Base-by-base conservation (phyloP, 2,797 vertebrate genomes). In the Pitangus sulphuratus region DNA sequence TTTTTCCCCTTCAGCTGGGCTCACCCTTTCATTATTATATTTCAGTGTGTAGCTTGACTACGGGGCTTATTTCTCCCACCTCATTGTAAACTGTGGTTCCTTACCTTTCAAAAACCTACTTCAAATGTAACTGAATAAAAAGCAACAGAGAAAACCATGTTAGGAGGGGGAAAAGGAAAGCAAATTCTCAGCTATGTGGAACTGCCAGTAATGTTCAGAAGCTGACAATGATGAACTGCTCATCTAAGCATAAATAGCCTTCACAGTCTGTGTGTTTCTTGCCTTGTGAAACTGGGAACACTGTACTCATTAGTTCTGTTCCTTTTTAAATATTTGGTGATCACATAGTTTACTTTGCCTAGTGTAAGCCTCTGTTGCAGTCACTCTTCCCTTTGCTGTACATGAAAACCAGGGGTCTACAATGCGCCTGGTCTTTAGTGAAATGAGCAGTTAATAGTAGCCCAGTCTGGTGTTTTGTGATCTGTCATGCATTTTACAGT, bases 61-160 rank as follows among this genome's bases (percentile, higher is more conserved):
- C 5, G 25, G 48, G 18, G 20, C 53, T 89, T 64, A 64, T 91
- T 78, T 90, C 71, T 82, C 69, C 84, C 42, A 31, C 60, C 82
- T 88, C 39, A 50, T 61, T 91, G 60, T 85, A 68, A 78, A 78
- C 30, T 4, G 3, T 28, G 1, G 12, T 69, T 93, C 26, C 56
- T 66, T 81, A 58, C 39, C 58, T 92, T 91, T 91, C 40, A 11
- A 84, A 96, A 93, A 76, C 51, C 45, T 58, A 25, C 93, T 94
- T 95, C 76, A 91, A 81, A 89, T 65, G 20, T 35, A 88, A 65
- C 54, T 72, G 76, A 66, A 75, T 64, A 81, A 96, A 96, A 91
- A 89, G 16, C 75, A 48, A 21, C 25, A 53, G 35, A 80, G 68
- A 74, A 78, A 93, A 65, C 10, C 44, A 21, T 8, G 4, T 58